Evolutionary conservation across 2,888 invertebrate genomes (phyloP), one percentile per base, ranked within the genome.

Genomic region (Sarcophaga carnaria): DNA sequence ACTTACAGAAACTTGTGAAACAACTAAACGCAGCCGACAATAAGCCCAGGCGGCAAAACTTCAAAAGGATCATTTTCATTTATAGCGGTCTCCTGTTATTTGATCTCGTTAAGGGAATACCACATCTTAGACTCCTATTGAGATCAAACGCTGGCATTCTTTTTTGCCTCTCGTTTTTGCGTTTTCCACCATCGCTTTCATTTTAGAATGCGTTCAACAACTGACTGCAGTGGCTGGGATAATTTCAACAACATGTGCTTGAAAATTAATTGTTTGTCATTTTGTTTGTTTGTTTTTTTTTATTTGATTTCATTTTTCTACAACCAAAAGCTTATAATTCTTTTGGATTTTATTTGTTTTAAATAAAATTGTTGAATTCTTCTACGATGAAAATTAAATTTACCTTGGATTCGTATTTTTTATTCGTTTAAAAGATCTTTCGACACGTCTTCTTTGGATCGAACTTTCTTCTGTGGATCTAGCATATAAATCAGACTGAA

Each of bases 51-150:
- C 87, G 87, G 87, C 71, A 47, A 12, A 63, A 72, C 27, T 82
- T 87, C 84, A 87, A 87, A 87, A 87, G 79, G 71, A 84, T 82
- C 45, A 76, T 81, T 87, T 79, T 87, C 84, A 87, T 87, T 87
- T 87, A 67, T 75, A 78, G 81, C 84, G 81, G 87, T 49, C 66
- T 77, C 67, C 67, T 22, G 75, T 62, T 69, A 82, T 87, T 87
- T 87, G 87, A 87, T 84, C 87, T 87, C 71, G 84, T 82, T 87
- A 87, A 87, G 84, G 84, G 87, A 87, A 87, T 84, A 82, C 81
- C 81, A 81, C 75, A 12, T 79, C 69, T 59, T n/a, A 78, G 80
- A 71, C 74, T 83, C 83, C 80, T 79, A 80, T 74, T 83, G 86
- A 37, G 80, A 69, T 72, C 67, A 62, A 75, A 67, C 62, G 45